Percentiles rank a stretch among this genome's conserved stretches.
Conservation (phyloP, 2,797 vertebrate species). For the Leucoraja ocellata region DNA sequence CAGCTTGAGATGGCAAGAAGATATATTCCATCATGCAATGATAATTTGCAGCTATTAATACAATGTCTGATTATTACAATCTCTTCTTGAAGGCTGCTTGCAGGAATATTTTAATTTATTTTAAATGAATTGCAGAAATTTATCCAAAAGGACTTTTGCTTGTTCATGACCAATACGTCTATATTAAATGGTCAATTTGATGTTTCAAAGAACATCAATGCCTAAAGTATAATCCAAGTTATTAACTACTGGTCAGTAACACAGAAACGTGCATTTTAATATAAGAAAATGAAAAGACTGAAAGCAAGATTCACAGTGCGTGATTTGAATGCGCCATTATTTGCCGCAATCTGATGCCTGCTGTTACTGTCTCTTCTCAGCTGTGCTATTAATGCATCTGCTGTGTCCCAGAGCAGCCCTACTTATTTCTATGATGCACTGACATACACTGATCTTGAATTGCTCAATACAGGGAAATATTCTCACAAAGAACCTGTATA, state of each 20-base stretch:
- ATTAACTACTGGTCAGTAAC: background rate
- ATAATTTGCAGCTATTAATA: constrained; percentile 6
- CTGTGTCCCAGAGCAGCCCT: background rate
- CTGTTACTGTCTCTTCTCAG: background rate
- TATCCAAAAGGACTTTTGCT: background rate
- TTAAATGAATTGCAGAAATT: background rate
- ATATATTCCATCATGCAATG: background rate
- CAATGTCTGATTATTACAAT: constrained; percentile 7
- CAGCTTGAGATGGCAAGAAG: background rate
- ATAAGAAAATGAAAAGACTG: background rate
- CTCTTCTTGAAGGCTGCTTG: background rate
- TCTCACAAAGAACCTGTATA: background rate
- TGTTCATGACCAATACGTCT: background rate
- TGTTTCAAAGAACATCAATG: background rate
- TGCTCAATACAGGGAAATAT: background rate
- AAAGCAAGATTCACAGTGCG: background rate
- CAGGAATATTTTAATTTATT: background rate
- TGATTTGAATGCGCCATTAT: background rate
- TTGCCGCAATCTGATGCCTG: background rate
- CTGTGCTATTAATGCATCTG: background rate
- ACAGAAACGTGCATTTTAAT: background rate
- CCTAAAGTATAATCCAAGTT: background rate
- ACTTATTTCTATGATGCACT: background rate
- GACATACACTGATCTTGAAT: background rate
- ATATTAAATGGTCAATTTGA: background rate